phyloP scores from a whole-genome alignment of 2,113 vertebrate genomes.

The Hiodon alosoides region DNA sequence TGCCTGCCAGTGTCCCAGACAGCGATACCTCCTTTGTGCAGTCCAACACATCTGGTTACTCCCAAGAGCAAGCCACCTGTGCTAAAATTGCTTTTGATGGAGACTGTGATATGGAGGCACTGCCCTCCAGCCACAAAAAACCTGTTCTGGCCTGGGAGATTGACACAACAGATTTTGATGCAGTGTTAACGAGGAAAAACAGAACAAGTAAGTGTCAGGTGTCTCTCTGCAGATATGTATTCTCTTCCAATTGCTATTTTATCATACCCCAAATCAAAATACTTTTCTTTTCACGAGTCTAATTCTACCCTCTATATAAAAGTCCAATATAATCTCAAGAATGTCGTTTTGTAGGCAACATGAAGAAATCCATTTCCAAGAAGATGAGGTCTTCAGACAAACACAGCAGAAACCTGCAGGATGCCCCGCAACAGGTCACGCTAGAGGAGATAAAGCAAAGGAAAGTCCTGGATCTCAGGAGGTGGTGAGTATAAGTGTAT shows the following conservation, averaged over 20 bases:
- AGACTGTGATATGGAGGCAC: constrained; percentile 71
- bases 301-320: no score
- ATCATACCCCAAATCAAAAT: not conserved
- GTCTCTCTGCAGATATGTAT: not conserved
- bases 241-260: not conserved
- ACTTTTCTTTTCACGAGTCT: no score
- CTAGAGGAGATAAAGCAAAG: constrained; percentile 88
- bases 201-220: constrained; percentile 70
- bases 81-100: constrained; percentile 63
- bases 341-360: constrained; percentile 67
- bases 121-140: constrained; percentile 65
- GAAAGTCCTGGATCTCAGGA: constrained; percentile 89
- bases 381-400: constrained; percentile 81
- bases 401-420: constrained; percentile 72
- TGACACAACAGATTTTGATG: constrained; percentile 88
- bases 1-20: constrained; percentile 53
- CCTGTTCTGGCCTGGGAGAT: constrained; percentile 93
- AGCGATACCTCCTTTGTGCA: constrained; percentile 53
- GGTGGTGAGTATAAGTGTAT: constrained; percentile 72
- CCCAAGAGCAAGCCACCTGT: constrained; percentile 52
- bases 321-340: not conserved
- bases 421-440: constrained; percentile 65
- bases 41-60: constrained; percentile 57
- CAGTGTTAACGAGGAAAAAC: constrained; percentile 68
- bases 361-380: constrained; percentile 78